Evolutionary conservation across 92 coral and sea anemone genomes (phyloP).

Genomic region (Palythoa grandis): DNA sequence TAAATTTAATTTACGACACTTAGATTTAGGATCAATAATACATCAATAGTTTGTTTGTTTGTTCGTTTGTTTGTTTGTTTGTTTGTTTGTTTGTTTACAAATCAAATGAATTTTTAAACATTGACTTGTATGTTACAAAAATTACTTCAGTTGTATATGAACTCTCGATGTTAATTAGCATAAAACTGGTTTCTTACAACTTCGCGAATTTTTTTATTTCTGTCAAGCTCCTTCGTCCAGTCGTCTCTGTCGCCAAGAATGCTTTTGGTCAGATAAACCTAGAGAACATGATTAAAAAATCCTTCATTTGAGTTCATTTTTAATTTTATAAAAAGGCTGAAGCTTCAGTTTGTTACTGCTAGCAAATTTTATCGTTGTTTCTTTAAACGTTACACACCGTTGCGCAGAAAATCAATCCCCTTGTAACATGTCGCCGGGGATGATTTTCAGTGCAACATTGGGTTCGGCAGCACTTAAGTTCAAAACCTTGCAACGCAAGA

Average conservation of each 20-base stretch:
- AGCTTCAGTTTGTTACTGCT: not conserved
- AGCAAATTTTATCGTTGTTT: no score
- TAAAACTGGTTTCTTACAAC: constrained; percentile 58
- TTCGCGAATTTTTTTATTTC: constrained; percentile 69
- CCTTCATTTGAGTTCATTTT: constrained; percentile 19
- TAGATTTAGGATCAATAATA: no score
- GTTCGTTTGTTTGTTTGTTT: no score
- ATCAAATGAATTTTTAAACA: not conserved
- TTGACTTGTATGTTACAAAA: not conserved
- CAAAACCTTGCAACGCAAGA: no score
- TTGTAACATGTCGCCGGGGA: no score
- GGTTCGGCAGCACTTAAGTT: no score
- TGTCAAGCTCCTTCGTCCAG: constrained; percentile 60
- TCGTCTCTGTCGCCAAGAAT: constrained; percentile 49
- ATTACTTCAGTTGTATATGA: not conserved
- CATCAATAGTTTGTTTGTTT: no score
- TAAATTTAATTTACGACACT: not conserved
- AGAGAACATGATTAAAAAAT: constrained; percentile 13
- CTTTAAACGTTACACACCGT: no score
- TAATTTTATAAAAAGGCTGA: not conserved
- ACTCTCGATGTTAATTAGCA: constrained; percentile 22
- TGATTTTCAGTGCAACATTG: no score
- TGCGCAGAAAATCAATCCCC: no score
- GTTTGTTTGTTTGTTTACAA: no score
- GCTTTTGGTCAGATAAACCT: constrained; percentile 48